A percentile compares a stretch with the other conserved stretches of the same genome.
These are phyloP conservation scores for Eulacestoma nigropectus DNA, from an alignment of 2,113 vertebrate species.

Conservation along the genomic window DNA sequence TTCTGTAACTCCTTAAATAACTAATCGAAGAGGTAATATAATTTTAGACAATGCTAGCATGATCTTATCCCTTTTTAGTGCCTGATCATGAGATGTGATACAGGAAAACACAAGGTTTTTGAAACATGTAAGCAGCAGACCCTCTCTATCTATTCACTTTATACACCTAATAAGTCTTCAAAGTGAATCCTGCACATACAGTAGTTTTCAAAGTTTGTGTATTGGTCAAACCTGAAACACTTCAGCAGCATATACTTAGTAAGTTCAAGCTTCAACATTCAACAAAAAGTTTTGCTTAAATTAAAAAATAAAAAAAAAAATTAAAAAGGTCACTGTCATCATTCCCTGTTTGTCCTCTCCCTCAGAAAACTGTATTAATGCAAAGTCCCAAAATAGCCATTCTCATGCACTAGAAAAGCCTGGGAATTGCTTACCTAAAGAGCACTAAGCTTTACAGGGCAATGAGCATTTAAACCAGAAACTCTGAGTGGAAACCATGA, in stretches of 20 bases:
- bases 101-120: not conserved
- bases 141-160: not conserved
- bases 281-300: not conserved
- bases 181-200: not conserved
- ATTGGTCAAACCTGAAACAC: not conserved
- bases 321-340: not conserved
- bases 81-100: not conserved
- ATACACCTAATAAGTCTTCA: not conserved
- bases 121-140: not conserved
- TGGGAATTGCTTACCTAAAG: conserved; percentile 47
- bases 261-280: not conserved
- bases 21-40: not conserved
- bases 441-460: not conserved
- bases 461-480: conserved; percentile 6
- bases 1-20: not conserved
- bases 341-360: not conserved
- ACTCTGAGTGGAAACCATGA: conserved; percentile 43
- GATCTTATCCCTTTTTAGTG: not conserved
- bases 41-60: not conserved
- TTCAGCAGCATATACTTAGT: not conserved
- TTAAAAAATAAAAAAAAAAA: not conserved
- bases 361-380: not conserved
- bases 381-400: not conserved
- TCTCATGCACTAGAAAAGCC: not conserved
- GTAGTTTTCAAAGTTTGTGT: not conserved